Evolutionary conservation across 2,113 vertebrate species (phyloP).

Genomic region (Micronycteris hirsuta): DNA sequence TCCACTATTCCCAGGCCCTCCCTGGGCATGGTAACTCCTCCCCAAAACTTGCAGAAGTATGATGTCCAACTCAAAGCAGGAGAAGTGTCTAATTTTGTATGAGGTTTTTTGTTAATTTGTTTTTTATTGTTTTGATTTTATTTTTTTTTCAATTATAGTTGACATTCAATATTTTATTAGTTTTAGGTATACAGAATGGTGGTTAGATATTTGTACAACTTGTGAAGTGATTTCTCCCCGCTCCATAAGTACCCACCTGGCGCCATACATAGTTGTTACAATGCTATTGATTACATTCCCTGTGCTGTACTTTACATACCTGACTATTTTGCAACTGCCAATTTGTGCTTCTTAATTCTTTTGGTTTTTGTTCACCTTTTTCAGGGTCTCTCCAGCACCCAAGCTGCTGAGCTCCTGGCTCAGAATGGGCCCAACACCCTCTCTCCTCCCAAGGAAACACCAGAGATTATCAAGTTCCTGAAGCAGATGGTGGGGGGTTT

Average conservation of each 20-base stretch:
- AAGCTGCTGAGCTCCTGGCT: slow-evolving; percentile 80
- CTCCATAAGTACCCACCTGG: background rate
- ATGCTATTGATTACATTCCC: background rate
- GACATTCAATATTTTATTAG: background rate
- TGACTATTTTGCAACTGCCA: background rate
- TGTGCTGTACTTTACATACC: background rate
- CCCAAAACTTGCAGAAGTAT: background rate
- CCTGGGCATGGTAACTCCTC: background rate
- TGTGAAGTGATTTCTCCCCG: background rate
- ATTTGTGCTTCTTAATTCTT: background rate
- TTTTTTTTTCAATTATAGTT: background rate
- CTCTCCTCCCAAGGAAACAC: slow-evolving; percentile 83
- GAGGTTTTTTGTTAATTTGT: background rate
- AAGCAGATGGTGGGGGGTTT: slow-evolving; percentile 86
- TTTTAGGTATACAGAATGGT: background rate
- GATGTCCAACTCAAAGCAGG: background rate
- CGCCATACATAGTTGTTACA: background rate
- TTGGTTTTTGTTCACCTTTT: slow-evolving; percentile 17
- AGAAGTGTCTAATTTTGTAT: background rate
- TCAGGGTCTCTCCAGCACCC: slow-evolving; percentile 82
- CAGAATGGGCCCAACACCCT: slow-evolving; percentile 83
- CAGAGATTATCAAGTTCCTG: slow-evolving; percentile 84
- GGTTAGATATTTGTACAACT: background rate
- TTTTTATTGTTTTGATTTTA: background rate
- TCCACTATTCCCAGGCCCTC: background rate